Evolutionary conservation across 2,888 invertebrate genomes (phyloP).

Genomic region (Smittia aterrima): DNA sequence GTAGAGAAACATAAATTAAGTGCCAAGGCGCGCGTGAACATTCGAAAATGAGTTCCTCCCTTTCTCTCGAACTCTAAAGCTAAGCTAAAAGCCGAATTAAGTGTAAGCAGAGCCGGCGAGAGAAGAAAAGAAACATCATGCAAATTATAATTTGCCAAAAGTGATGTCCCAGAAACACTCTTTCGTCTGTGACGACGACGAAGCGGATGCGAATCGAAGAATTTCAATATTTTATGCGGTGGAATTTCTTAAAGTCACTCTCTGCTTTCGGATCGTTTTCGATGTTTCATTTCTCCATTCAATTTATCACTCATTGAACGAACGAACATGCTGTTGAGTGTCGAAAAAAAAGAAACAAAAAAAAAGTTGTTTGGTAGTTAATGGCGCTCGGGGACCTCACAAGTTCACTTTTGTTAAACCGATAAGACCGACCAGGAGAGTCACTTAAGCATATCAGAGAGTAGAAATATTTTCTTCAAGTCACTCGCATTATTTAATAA

Average conservation of each 20-base stretch:
- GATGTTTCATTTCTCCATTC: background rate
- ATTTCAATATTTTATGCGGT: constrained; percentile 11
- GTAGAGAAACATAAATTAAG: constrained; percentile 20
- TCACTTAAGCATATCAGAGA: constrained; percentile 1
- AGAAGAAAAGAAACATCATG: constrained; percentile 18
- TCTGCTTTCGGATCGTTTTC: background rate
- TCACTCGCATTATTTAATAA: constrained; percentile 6
- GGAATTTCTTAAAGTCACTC: background rate
- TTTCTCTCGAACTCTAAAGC: background rate
- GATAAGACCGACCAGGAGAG: background rate
- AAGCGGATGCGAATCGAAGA: constrained; percentile 12
- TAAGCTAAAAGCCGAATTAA: constrained; percentile 10
- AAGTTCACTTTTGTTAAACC: background rate
- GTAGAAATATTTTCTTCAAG: background rate
- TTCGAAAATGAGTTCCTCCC: background rate
- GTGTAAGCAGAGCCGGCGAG: background rate
- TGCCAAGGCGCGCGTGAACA: background rate
- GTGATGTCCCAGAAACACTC: constrained; percentile 30
- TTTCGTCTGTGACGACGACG: background rate
- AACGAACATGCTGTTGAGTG: background rate
- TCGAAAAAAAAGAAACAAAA: background rate
- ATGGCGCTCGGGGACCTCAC: constrained; percentile 10
- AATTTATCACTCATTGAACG: constrained; percentile 22
- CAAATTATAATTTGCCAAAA: constrained; percentile 28
- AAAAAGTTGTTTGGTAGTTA: constrained; percentile 16